A percentile compares a stretch with the other conserved stretches of the same genome.
These are phyloP conservation scores for Lampropteryx suffumata DNA, from an alignment of 2,888 invertebrate species.

Conservation along the genomic window DNA sequence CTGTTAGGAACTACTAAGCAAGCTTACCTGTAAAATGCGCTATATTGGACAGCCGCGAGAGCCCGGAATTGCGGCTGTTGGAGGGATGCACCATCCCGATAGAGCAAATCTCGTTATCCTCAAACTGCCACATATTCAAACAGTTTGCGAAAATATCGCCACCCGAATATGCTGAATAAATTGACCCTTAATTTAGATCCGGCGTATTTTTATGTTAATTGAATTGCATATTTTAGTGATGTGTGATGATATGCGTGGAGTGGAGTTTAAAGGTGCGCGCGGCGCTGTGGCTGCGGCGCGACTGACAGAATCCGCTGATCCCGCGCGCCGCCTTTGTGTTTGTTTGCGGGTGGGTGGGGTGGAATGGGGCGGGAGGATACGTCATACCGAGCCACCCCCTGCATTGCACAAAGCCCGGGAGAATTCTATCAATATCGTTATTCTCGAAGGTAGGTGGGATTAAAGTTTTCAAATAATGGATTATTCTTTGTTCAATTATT, in stretches of 20 bases:
- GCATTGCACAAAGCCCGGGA: slow-evolving; percentile 44
- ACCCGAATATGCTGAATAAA: slow-evolving; percentile 9
- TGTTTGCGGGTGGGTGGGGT: slow-evolving; percentile 45
- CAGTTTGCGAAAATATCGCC: slow-evolving; percentile 4
- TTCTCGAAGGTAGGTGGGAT: slow-evolving; percentile 14
- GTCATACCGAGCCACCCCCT: slow-evolving; percentile 48
- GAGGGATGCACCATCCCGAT: slow-evolving; percentile 91
- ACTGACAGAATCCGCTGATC: slow-evolving; percentile 48
- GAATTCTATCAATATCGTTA: slow-evolving; percentile 42
- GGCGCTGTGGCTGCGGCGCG: slow-evolving; percentile 67
- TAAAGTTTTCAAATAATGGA: too few relatives aligned
- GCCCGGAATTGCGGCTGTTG: slow-evolving; percentile 88
- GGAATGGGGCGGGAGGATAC: slow-evolving; percentile 49
- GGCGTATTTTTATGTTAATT: slow-evolving; percentile 44
- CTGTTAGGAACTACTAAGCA: too few relatives aligned
- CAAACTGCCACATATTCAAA: slow-evolving; percentile 85
- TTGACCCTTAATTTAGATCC: slow-evolving; percentile 8
- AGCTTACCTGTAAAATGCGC: slow-evolving; percentile 72
- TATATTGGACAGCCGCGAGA: slow-evolving; percentile 72
- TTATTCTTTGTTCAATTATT: too few relatives aligned
- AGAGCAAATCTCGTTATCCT: slow-evolving; percentile 90
- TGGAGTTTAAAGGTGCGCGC: slow-evolving; percentile 51
- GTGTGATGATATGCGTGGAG: slow-evolving; percentile 53
- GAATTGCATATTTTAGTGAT: slow-evolving; percentile 62
- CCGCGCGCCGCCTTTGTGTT: slow-evolving; percentile 43